Conservation (phyloP, 2,888 invertebrate species). For the Dastarcus helophoroides region DNA sequence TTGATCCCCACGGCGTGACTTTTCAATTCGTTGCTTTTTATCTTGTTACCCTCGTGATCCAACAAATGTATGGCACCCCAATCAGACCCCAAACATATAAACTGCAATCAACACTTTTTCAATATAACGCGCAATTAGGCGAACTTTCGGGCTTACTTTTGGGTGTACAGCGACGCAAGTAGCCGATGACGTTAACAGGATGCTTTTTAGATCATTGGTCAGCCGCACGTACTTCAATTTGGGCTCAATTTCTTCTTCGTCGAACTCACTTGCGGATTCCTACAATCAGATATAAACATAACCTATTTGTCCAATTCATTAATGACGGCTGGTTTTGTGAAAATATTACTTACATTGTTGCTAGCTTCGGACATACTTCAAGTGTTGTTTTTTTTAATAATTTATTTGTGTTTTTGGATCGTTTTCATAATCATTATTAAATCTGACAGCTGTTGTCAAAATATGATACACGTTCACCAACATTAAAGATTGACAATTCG, state of each 20-base stretch:
- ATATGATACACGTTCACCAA: too few species aligned
- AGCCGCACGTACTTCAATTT: conserved; percentile 85
- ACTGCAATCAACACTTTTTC: conserved; percentile 40
- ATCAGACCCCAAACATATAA: conserved; percentile 85
- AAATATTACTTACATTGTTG: conserved; percentile 19
- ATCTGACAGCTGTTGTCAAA: too few species aligned
- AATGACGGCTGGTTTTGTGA: not conserved
- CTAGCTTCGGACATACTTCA: conserved; percentile 23
- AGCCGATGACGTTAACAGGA: conserved; percentile 74
- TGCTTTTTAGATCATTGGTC: conserved; percentile 74
- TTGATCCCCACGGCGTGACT: conserved; percentile 86
- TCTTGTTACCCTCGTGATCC: conserved; percentile 84
- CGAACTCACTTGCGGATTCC: conserved; percentile 30
- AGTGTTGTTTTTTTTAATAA: too few species aligned
- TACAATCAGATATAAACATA: conserved; percentile 10
- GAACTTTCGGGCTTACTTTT: conserved; percentile 61
- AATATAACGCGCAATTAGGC: too few species aligned
- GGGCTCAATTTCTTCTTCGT: conserved; percentile 63
- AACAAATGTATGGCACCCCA: conserved; percentile 83
- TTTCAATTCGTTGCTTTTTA: conserved; percentile 57
- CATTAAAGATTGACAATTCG: too few species aligned
- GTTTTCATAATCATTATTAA: too few species aligned
- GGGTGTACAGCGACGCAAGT: conserved; percentile 90
- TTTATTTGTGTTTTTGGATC: too few species aligned
- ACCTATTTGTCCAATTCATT: conserved; percentile 1